Evolutionary conservation across 2,888 invertebrate genomes (phyloP), one percentile per base, ranked within the genome.

Genomic region (Cataglyphis cursor): DNA sequence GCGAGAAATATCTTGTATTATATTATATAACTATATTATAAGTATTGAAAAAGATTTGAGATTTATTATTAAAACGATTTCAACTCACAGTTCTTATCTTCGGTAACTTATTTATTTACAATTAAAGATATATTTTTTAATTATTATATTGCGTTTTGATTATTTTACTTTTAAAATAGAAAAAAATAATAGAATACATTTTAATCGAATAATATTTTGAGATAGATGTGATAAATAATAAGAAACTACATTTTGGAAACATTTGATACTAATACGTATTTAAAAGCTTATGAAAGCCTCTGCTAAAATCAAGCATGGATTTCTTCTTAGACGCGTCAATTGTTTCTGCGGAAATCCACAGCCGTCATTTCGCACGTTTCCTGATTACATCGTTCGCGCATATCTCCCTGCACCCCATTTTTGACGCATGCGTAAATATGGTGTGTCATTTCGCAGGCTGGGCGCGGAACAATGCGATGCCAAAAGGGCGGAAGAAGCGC

Each of bases 371-470:
- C 92, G 88, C 92, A 91, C 90, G 91, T 87, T 84, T 44, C 57
- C 74, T 64, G 72, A 76, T 86, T 75, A 81, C 84, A 68, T 48
- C 65, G 54, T 57, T 74, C 78, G 86, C 65, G 78, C 74, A 82
- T 74, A 74, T 80, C 75, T 75, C 82, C 57, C 70, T 66, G 66
- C 80, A 61, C 41, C 83, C 65, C 57, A 28, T 78, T 90, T 89
- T 89, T 85, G 90, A 91, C 89, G 90, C 88, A 91, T 90, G 91
- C 91, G 86, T 88, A 89, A 89, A 87, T 86, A 90, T 92, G 90
- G 92, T 90, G 92, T 92, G 92, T 93, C 91, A 93, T 93, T 92
- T 92, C 92, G 92, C 92, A 92, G 89, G 88, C 89, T 87, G 48
- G 57, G 28, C 83, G 64, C 72, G 83, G 81, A 84, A 84, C 83